Evolutionary conservation across 1,140 invertebrate species (phyloP).

Genomic region (Anoplophora glabripennis): DNA sequence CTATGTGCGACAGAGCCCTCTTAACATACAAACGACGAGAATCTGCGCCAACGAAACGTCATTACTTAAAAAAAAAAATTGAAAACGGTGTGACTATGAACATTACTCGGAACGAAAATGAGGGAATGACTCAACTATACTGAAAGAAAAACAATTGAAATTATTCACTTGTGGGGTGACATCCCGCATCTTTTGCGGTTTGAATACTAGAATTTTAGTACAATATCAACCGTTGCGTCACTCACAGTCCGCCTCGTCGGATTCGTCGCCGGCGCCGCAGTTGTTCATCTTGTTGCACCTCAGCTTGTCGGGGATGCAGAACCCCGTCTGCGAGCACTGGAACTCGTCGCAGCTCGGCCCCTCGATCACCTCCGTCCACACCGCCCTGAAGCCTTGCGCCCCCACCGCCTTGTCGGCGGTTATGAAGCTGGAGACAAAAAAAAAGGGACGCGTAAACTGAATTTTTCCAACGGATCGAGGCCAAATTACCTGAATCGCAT

Average conservation of each 20-base stretch:
- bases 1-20: too few relatives aligned
- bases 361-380: constrained; percentile 82
- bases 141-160: too few relatives aligned
- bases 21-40: too few relatives aligned
- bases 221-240: constrained; percentile 38
- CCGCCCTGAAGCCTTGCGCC: constrained; percentile 76
- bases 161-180: too few relatives aligned
- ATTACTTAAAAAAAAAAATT: too few relatives aligned
- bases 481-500: constrained; percentile 69
- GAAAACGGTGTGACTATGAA: too few relatives aligned
- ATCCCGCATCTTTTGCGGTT: too few relatives aligned
- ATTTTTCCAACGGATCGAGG: too few relatives aligned
- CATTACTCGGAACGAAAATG: too few relatives aligned
- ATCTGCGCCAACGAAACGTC: too few relatives aligned
- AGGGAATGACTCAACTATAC: too few relatives aligned
- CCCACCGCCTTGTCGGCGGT: constrained; percentile 81
- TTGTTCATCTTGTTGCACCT: constrained; percentile 76
- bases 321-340: constrained; percentile 64
- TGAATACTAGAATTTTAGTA: neutral
- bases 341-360: constrained; percentile 60
- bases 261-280: constrained; percentile 74
- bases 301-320: constrained; percentile 76
- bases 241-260: constrained; percentile 82
- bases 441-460: constrained; percentile 40
- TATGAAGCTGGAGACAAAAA: constrained; percentile 81